phyloP scores from a whole-genome alignment of 2,888 invertebrate species.

The Lepidocyrtinus sp. region DNA sequence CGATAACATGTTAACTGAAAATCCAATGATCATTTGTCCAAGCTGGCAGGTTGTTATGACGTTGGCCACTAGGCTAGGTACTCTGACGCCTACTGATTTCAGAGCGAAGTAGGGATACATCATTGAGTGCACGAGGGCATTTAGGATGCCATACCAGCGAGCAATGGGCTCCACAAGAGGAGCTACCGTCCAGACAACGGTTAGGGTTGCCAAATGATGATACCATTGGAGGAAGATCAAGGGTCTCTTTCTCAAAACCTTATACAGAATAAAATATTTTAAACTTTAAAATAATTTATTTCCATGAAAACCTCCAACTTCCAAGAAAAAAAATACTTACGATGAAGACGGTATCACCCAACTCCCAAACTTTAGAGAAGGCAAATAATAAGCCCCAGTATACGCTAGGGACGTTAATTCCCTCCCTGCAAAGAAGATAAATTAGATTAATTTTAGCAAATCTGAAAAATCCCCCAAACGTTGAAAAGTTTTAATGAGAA shows the following conservation, averaged over 20 bases:
- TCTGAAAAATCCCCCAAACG: neutral
- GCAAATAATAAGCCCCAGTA: conserved; percentile 79
- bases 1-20: conserved; percentile 90
- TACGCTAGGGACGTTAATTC: conserved; percentile 30
- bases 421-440: conserved; percentile 27
- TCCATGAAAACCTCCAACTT: too few relatives aligned
- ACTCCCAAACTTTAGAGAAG: conserved; percentile 94
- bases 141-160: conserved; percentile 95
- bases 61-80: conserved; percentile 89
- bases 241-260: conserved; percentile 92
- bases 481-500: neutral
- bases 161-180: conserved; percentile 91
- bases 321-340: too few relatives aligned
- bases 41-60: conserved; percentile 93
- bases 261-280: too few relatives aligned
- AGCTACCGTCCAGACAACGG: too few relatives aligned
- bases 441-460: neutral
- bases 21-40: conserved; percentile 94
- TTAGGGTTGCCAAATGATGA: too few relatives aligned
- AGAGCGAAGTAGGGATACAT: conserved; percentile 95
- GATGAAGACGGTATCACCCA: conserved; percentile 96
- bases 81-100: conserved; percentile 86
- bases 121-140: conserved; percentile 90
- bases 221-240: conserved; percentile 93
- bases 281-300: too few relatives aligned